phyloP scores from a whole-genome alignment of 2,888 invertebrate genomes.

The Tipula confusa region DNA sequence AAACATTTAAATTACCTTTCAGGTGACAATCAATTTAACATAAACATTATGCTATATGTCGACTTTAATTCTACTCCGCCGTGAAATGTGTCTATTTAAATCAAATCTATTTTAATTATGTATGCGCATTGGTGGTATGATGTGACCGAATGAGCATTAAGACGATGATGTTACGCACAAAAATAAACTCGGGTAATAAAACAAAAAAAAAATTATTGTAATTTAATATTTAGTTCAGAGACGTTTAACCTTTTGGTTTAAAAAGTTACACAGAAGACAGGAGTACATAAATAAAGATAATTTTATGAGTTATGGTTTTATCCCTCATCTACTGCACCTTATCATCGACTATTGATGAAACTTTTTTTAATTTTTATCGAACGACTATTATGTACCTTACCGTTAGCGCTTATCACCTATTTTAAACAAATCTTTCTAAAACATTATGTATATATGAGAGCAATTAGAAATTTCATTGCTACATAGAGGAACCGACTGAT shows the following conservation, averaged over 20 bases:
- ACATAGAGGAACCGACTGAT: too few species aligned
- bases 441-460: too few species aligned
- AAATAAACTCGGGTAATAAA: background rate
- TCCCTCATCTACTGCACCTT: too few species aligned
- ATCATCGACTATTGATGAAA: too few species aligned
- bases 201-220: background rate
- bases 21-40: constrained; percentile 25
- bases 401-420: background rate
- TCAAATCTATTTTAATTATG: constrained; percentile 3
- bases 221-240: background rate
- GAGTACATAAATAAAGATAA: too few species aligned
- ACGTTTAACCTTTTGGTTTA: background rate
- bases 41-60: constrained; percentile 3
- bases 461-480: too few species aligned
- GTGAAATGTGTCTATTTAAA: constrained; percentile 25
- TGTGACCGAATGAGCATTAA: background rate
- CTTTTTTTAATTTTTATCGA: too few species aligned
- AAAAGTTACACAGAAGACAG: too few species aligned
- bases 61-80: background rate
- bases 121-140: background rate
- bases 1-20: constrained; percentile 20
- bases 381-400: too few species aligned
- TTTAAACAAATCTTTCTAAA: background rate
- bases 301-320: too few species aligned
- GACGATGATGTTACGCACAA: background rate